A percentile compares a stretch with the other conserved stretches of the same genome.
Conservation (phyloP, 30 jellyfish, hydroid and myxozoan genomes). For the Phacellophora camtschatica region DNA sequence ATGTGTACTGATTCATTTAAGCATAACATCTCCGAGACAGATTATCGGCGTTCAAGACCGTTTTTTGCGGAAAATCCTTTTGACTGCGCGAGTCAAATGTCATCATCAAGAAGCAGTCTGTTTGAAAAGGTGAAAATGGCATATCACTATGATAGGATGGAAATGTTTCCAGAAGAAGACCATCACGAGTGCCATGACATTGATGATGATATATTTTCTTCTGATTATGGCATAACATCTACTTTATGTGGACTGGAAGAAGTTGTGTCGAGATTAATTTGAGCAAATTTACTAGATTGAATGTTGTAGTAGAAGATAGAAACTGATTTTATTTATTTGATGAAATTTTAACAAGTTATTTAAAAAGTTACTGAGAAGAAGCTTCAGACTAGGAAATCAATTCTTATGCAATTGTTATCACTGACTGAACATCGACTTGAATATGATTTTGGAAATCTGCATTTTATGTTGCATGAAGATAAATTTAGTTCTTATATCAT, state of each 20-base stretch:
- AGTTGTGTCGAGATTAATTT: constrained; percentile 28
- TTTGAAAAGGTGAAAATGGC: background rate
- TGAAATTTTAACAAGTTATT: no score
- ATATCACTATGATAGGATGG: background rate
- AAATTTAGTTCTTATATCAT: no score
- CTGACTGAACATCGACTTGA: no score
- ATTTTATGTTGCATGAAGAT: no score
- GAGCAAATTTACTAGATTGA: no score
- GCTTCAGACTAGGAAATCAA: no score
- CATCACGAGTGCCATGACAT: background rate
- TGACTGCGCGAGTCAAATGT: background rate
- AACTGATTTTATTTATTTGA: no score
- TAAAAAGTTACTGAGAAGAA: no score
- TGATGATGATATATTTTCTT: background rate
- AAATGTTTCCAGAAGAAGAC: background rate
- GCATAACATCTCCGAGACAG: no score
- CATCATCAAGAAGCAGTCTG: background rate
- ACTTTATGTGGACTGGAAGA: constrained; percentile 50
- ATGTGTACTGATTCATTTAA: background rate
- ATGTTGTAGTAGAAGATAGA: no score
- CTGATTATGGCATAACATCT: constrained; percentile 12
- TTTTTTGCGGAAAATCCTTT: background rate
- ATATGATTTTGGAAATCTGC: no score
- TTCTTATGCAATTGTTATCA: no score
- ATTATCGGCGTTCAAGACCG: background rate